Conservation (phyloP, 2,888 invertebrate genomes). For the Resseliella maxima region DNA sequence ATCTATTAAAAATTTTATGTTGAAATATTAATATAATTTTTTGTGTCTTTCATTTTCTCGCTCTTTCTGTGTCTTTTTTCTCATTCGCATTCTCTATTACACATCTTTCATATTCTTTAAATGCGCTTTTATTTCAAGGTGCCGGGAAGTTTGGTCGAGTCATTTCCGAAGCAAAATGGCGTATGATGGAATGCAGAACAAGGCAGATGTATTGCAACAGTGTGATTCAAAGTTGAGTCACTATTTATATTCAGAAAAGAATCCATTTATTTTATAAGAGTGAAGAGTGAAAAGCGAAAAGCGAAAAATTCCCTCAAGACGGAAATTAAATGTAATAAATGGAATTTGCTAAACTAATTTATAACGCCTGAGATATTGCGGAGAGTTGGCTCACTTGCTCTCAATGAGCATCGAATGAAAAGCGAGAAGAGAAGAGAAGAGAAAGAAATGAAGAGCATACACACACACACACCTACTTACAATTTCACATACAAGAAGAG, state of each 20-base stretch:
- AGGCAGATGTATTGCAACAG: background rate
- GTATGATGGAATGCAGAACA: background rate
- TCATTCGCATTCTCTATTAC: no score
- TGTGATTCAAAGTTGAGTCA: constrained; percentile 18
- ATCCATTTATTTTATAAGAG: background rate
- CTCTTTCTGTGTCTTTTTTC: background rate
- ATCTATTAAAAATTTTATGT: constrained; percentile 19
- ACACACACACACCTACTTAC: no score
- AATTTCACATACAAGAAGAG: no score
- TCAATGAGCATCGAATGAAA: background rate
- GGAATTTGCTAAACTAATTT: constrained; percentile 29
- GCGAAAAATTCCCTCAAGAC: constrained; percentile 16
- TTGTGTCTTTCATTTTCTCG: background rate
- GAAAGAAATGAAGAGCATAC: no score
- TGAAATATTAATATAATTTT: constrained; percentile 34
- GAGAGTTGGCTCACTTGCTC: background rate
- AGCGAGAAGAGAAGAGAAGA: background rate
- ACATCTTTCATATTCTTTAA: background rate
- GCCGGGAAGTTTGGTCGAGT: background rate
- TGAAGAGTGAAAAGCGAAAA: background rate
- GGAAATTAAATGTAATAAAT: constrained; percentile 46
- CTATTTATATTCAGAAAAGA: background rate
- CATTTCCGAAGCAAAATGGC: background rate
- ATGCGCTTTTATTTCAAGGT: constrained; percentile 14
- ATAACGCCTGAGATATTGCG: background rate